Base-by-base conservation (phyloP, 1,140 invertebrate genomes). In the Apis cerana region DNA sequence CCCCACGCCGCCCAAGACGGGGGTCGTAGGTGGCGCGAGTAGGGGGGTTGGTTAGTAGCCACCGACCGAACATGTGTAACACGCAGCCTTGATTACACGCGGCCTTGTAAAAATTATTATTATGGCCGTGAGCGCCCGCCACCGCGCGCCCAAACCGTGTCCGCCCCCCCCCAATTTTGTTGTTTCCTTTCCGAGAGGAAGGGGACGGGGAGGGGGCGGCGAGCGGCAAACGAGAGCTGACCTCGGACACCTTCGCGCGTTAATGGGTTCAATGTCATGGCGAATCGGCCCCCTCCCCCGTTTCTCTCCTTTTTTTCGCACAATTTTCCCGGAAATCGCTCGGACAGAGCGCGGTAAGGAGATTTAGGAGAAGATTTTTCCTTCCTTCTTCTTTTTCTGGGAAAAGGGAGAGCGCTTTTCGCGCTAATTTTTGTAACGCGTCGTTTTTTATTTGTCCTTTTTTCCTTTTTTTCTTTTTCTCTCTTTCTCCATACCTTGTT, bases 71-170 rank as follows among this genome's bases (percentile, higher is more conserved):
- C 92, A 93, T 93, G 93, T 93, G 92, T 93, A 93, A 93, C 91
- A 91, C 88, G 89, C 90, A 92, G 91, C 89, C 90, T 93, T 93
- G 92, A 93, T 93, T 92, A 92, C 92, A 90, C 92, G 91, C 89
- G 90, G 89, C 90, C 89, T 91, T 93, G 91, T 93, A 94, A 93
- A 94, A 94, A 93, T 93, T 93, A 93, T 12, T 27, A n/a, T 3
- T 19, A 48, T 7, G 11, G 43, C 50, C 21, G n/a, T 33, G 33
- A 33, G 3, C 19, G 48, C 33, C 5, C n/a, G 56, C 10, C 8
- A 67, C 43, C 23, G 27, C 8, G 3, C 52, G 1, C 19, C 23
- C 62, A 11, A 33, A 27, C 62, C 27, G 3, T n/a, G n/a, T 21
- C 58, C 15, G 13, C 54, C 15, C 13, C 61, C 12, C 2, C 12